phyloP scores from a whole-genome alignment of 2,113 vertebrate species.

The Erpornis zantholeuca region DNA sequence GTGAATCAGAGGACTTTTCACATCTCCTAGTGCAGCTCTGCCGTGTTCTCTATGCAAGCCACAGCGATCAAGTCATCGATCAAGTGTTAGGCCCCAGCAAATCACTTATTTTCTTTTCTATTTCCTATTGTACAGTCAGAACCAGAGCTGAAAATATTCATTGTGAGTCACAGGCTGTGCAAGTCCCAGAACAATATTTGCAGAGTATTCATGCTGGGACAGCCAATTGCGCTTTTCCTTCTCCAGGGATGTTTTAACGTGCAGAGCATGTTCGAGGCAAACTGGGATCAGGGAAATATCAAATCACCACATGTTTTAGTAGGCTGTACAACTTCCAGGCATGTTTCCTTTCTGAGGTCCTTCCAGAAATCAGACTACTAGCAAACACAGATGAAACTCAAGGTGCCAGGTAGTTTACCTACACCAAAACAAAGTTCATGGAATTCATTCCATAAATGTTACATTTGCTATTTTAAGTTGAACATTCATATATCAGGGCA shows the following conservation, averaged over 20 bases:
- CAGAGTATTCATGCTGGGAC: background rate
- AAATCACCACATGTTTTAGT: background rate
- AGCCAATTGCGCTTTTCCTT: conserved; percentile 29
- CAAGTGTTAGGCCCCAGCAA: background rate
- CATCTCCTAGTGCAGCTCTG: background rate
- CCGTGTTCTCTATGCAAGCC: background rate
- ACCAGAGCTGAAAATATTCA: conserved; percentile 13
- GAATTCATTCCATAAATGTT: background rate
- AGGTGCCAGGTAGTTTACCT: background rate
- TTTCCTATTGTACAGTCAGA: conserved; percentile 24
- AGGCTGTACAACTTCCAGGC: background rate
- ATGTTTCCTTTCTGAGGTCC: background rate
- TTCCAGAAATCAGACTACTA: background rate
- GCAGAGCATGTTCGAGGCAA: conserved; percentile 5
- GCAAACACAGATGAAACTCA: background rate
- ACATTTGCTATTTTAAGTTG: background rate
- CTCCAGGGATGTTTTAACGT: conserved; percentile 28
- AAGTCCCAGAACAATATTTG: conserved; percentile 58
- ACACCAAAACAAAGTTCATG: background rate
- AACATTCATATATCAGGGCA: background rate
- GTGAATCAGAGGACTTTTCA: background rate
- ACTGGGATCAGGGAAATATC: background rate
- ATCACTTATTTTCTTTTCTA: conserved; percentile 19
- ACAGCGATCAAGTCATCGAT: background rate
- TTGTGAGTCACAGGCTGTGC: conserved; percentile 10